Base-by-base conservation (phyloP, 2,113 vertebrate genomes). In the Melanostigma gelatinosum region DNA sequence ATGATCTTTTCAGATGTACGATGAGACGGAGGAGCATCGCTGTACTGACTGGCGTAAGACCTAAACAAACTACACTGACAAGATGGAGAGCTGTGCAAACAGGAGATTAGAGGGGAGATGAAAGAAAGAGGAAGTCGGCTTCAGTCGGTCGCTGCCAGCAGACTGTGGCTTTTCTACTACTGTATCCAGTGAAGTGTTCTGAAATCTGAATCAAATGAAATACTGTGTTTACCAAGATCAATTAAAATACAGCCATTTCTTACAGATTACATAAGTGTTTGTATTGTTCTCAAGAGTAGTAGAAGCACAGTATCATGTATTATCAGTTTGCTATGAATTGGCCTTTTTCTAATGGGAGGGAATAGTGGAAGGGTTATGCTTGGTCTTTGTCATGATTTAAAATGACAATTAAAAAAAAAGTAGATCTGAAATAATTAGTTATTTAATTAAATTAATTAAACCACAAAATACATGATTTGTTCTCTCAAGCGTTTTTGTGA, bases 31-130 rank as follows among this genome's bases (percentile, higher is more conserved):
- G 78, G 63, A 89, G 77, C 70, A 88, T 78, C 75, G 87, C 85
- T 65, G 77, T 64, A 87, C 84, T 89, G 90, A 92, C 42, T 75
- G 88, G 86, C 87, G 87, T 89, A 84, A 83, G 91, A 94, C 89
- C 93, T 94, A 94, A 94, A 94, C 91, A 95, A 95, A 95, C 93
- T 84, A 2, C 18, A 22, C 80, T 94, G 94, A 94, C 93, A 95
- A 91, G 92, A 80, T 62, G 72, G 88, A 94, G 94, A 94, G 92
- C 92, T 94, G 84, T 83, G 87, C 93, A 95, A 95, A 95, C 94
- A 95, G 84, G 75, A 93, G 94, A 94, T 94, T 94, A 93, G 86
- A 85, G 87, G 57, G 71, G 83, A 91, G 94, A 93, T 94, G 93
- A 95, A 94, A 94, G 93, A 83, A 88, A 81, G 77, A 91, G 89